Evolutionary conservation across 2,113 vertebrate species (phyloP), one percentile per base, ranked within the genome.

Genomic region (Passer domesticus): DNA sequence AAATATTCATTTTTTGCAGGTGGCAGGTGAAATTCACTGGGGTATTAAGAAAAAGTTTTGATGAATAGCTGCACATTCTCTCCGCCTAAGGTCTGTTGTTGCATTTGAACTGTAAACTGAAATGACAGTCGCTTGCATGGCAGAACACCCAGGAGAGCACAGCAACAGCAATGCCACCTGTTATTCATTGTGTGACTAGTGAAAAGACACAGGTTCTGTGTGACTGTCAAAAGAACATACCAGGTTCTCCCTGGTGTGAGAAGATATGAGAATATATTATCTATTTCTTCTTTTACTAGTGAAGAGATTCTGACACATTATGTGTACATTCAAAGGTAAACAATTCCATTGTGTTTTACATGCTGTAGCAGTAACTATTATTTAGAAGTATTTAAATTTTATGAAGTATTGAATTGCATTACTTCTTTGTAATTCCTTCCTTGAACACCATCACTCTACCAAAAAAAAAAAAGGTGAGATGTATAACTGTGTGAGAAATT

Each of bases 21-120:
- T 78, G 82, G 50, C 68, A 89, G 80, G 35, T 83, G 56, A 92
- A 89, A 92, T 77, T 81, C 80, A 37, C 28, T 27, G 52, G 72
- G 49, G 17, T 86, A 83, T 87, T 76, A 76, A 67, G 44, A 76
- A 86, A 93, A 83, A 92, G 80, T 89, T 93, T 90, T 89, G 95
- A 83, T 83, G 80, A 92, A 63, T 72, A 93, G 52, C 49, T 80
- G 52, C 68, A 88, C 64, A 37, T 83, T 63, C 3, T 7, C 76
- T 78, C 63, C 0, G 1, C 83, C 76, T 27, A 43, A 90, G 85
- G 64, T 79, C 94, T 88, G 72, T 80, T 76, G 70, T 86, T 76
- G 55, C 49, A 83, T 62, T 93, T 94, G 94, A 89, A 86, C 83
- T 89, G 89, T 90, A 89, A 94, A 68, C 68, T 83, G 87, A 95